Conservation (phyloP, 2,797 vertebrate species). For the Cyclopterus lumpus region DNA sequence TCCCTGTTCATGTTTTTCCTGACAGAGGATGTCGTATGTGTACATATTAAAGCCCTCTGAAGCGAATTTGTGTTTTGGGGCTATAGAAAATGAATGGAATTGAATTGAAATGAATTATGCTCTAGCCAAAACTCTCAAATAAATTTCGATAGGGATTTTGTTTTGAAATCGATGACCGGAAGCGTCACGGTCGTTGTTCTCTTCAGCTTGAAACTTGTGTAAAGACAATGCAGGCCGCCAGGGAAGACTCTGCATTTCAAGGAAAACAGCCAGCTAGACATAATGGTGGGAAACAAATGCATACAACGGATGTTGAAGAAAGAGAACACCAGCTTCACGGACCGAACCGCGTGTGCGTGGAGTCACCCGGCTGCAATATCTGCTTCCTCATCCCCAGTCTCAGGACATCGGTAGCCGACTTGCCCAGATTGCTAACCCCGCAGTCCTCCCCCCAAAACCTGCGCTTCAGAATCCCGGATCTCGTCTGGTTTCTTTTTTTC, state of each 20-base stretch:
- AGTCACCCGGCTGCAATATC: conserved; percentile 36
- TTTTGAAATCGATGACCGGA: conserved; percentile 53
- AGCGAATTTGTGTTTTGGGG: too few relatives aligned
- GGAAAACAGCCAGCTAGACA: conserved; percentile 29
- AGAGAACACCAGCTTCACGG: background rate
- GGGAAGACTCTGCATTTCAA: conserved; percentile 41
- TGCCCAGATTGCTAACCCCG: conserved; percentile 68
- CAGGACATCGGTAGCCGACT: conserved; percentile 56
- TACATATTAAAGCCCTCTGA: too few relatives aligned
- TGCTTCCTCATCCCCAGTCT: conserved; percentile 4
- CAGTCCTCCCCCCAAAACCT: conserved; percentile 53
- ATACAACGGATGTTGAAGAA: background rate
- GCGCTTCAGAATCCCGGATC: conserved; percentile 48
- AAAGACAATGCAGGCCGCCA: conserved; percentile 66
- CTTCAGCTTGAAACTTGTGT: background rate
- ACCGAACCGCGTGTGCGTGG: conserved; percentile 22
- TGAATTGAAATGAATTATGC: background rate
- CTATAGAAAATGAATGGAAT: too few relatives aligned
- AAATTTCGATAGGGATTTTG: conserved; percentile 17
- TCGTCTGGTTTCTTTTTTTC: conserved; percentile 4
- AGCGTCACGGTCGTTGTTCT: fast-evolving
- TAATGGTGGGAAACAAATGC: conserved; percentile 8
- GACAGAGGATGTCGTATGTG: too few relatives aligned
- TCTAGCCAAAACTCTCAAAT: background rate
- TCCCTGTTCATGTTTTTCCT: too few relatives aligned